Evolutionary conservation across 2,113 vertebrate genomes (phyloP).

Genomic region (Caloenas nicobarica): DNA sequence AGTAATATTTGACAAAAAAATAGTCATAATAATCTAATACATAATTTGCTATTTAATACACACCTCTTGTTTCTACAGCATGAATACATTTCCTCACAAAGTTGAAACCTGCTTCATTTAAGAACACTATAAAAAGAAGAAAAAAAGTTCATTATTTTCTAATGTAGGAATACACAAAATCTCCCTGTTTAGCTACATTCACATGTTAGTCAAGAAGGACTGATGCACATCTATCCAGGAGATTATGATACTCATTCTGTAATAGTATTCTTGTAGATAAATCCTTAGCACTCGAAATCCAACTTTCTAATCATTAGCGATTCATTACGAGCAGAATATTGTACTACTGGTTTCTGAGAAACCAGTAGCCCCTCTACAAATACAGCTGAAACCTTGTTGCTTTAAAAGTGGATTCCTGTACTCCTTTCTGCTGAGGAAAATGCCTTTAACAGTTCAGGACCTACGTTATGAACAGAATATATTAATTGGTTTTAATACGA

Average conservation of each 20-base stretch:
- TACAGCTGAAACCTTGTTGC: neutral
- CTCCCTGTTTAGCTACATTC: neutral
- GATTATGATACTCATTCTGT: neutral
- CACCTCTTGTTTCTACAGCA: constrained; percentile 90
- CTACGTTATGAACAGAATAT: neutral
- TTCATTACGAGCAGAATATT: neutral
- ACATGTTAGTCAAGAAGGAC: neutral
- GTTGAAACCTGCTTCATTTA: constrained; percentile 97
- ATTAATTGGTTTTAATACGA: neutral
- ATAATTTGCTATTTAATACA: neutral
- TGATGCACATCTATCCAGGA: neutral
- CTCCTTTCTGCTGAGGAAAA: neutral
- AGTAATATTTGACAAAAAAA: neutral
- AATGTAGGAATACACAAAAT: neutral
- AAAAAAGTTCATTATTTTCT: neutral
- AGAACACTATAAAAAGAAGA: constrained; percentile 80
- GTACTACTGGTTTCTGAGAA: neutral
- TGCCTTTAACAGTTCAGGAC: neutral
- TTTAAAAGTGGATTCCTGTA: neutral
- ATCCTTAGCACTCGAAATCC: neutral
- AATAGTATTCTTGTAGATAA: neutral
- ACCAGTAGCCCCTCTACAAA: neutral
- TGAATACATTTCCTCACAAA: constrained; percentile 94
- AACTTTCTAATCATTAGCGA: neutral
- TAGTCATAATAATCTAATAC: neutral